Evolutionary conservation across 2,797 vertebrate genomes (phyloP).

Genomic region (Euthynnus affinis): DNA sequence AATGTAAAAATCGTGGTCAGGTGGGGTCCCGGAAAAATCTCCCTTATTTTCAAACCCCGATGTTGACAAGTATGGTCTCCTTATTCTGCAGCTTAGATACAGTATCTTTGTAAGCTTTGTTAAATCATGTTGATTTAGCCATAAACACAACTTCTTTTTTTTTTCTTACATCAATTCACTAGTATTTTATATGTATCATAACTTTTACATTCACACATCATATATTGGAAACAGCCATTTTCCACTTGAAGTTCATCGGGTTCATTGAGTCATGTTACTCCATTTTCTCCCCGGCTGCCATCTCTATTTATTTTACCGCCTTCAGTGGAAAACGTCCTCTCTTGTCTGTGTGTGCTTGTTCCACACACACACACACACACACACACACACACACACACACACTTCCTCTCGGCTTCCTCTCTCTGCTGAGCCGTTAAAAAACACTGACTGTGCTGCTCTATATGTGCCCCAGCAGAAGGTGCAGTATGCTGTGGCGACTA

Average conservation of each 20-base stretch:
- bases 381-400: slow-evolving; percentile 15
- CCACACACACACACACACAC: slow-evolving; percentile 13
- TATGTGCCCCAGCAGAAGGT: slow-evolving; percentile 51
- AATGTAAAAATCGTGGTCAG: no score
- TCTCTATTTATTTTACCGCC: slow-evolving; percentile 67
- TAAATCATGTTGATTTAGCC: not conserved
- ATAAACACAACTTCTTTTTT: not conserved
- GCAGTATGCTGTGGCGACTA: slow-evolving; percentile 47
- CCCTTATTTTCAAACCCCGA: no score
- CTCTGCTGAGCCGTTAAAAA: slow-evolving; percentile 72
- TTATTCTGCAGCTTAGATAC: not conserved
- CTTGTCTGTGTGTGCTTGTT: slow-evolving; percentile 47
- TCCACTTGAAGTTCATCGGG: slow-evolving; percentile 51
- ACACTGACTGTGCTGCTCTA: slow-evolving; percentile 30
- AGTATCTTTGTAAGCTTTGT: not conserved
- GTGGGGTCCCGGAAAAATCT: no score
- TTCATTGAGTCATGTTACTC: slow-evolving; percentile 55
- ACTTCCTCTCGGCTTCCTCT: slow-evolving; percentile 79
- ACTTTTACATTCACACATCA: not conserved
- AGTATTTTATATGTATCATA: not conserved
- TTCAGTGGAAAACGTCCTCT: slow-evolving; percentile 63
- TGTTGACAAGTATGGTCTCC: no score
- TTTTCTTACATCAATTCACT: not conserved
- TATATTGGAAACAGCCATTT: slow-evolving; percentile 28
- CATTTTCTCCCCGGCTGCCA: slow-evolving; percentile 50